Conservation (phyloP, 2,113 vertebrate species). For the Rhinolophus ferrumequinum region DNA sequence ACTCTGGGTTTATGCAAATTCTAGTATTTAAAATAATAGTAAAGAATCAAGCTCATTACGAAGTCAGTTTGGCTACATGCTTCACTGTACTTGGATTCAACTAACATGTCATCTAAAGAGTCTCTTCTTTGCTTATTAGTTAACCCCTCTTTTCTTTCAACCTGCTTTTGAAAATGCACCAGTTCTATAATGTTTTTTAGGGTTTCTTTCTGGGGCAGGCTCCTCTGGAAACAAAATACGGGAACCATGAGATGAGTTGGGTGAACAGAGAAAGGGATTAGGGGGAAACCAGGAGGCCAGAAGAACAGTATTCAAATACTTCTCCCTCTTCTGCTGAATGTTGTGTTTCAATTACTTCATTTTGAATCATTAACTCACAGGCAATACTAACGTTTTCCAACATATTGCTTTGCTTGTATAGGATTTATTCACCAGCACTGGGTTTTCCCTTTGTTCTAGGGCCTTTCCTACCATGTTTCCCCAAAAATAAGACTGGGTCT, state of each 20-base stretch:
- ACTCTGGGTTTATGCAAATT: conserved; percentile 30
- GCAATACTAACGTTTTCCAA: not conserved
- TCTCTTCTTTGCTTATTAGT: conserved; percentile 43
- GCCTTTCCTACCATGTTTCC: not conserved
- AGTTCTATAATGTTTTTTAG: not conserved
- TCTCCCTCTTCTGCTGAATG: not conserved
- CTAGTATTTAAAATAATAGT: conserved; percentile 18
- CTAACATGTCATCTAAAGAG: not conserved
- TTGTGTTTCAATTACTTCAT: not conserved
- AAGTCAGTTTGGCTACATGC: not conserved
- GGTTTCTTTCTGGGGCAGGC: not conserved
- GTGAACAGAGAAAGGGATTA: accelerated
- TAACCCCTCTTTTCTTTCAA: not conserved
- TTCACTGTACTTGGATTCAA: not conserved
- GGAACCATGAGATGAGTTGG: not conserved
- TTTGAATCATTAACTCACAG: not conserved
- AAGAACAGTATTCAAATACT: not conserved
- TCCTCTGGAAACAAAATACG: not conserved
- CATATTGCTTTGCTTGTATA: not conserved
- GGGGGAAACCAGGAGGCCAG: not conserved
- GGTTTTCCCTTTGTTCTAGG: not conserved
- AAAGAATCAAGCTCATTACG: not conserved
- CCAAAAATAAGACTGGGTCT: too few species aligned
- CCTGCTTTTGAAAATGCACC: conserved; percentile 24
- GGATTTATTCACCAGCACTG: not conserved